Evolutionary conservation across 2,113 vertebrate species (phyloP), one percentile per base, ranked within the genome.

Genomic region (Rafetus swinhoei): DNA sequence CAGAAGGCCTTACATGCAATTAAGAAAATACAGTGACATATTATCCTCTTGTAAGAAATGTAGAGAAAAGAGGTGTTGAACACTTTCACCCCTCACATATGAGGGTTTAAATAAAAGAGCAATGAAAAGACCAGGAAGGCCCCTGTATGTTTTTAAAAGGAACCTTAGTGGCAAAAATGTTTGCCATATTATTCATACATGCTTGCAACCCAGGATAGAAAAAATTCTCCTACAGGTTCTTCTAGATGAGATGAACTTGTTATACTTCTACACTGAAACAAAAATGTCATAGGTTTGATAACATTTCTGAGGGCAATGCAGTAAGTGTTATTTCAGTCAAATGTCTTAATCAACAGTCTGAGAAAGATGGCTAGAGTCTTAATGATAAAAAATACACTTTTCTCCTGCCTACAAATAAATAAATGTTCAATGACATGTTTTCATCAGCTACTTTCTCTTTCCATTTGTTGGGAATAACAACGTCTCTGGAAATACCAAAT

Each of bases 261-360:
- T 55, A 57, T 4, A 87, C 69, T 10, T 81, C n/a, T 85, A 22
- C 81, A 82, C 45, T 56, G 35, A 22, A 91, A 85, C 10, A 32
- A 72, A 80, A 90, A 72, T 35, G 57, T 57, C 45, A 76, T 80
- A 85, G 76, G 35, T 85, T 39, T 53, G 65, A 62, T 82, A 90
- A 59, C 29, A 84, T n/a, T 0, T 0, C 76, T 72, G 53, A 35
- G 39, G 62, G 69, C 76, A 85, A n/a, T 0, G 0, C 19, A 55
- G 1, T 7, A 79, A 7, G 39, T 27, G 52, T 15, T 3, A 15
- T 55, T 82, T 84, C 29, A 83, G 29, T 3, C n/a, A 50, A 81
- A 32, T 74, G 5, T 6, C 12, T 60, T 88, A 45, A 16, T 45
- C 81, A 56, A 77, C 81, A 60, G 19, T 62, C 25, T 55, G 89